phyloP scores from a whole-genome alignment of 2,888 invertebrate species.

The Dugesia japonica region DNA sequence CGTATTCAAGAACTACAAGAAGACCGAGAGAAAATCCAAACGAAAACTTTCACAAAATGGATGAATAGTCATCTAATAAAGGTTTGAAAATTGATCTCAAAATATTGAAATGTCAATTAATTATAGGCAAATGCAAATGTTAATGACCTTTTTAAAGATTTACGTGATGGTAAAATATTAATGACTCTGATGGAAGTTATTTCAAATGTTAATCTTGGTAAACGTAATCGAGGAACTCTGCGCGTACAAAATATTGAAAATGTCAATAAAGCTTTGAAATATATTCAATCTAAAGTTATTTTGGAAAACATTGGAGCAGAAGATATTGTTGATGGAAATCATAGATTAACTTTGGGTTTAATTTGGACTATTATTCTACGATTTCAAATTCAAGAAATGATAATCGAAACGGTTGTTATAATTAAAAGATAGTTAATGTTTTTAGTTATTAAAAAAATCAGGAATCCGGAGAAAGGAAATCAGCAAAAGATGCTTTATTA shows the following conservation, averaged over 20 bases:
- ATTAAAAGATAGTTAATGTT: slow-evolving; percentile 42
- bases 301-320: slow-evolving; percentile 34
- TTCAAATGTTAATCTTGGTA: slow-evolving; percentile 85
- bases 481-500: slow-evolving; percentile 88
- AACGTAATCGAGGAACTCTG: slow-evolving; percentile 86
- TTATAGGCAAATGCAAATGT: slow-evolving; percentile 50
- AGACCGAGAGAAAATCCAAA: slow-evolving; percentile 89
- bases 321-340: slow-evolving; percentile 36
- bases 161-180: slow-evolving; percentile 79
- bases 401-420: slow-evolving; percentile 63
- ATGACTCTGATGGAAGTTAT: slow-evolving; percentile 88
- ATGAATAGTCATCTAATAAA: slow-evolving; percentile 47
- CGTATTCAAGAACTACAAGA: slow-evolving; percentile 87
- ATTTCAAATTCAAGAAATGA: slow-evolving; percentile 34
- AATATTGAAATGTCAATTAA: background rate
- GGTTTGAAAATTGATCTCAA: slow-evolving; percentile 38
- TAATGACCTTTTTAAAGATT: slow-evolving; percentile 82
- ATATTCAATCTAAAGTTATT: slow-evolving; percentile 76
- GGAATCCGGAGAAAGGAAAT: slow-evolving; percentile 87
- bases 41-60: slow-evolving; percentile 94
- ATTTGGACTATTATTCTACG: slow-evolving; percentile 36
- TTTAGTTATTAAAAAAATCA: background rate
- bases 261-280: slow-evolving; percentile 86
- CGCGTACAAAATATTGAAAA: slow-evolving; percentile 97
- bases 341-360: slow-evolving; percentile 33